Evolutionary conservation across 2,797 vertebrate species (phyloP).

Genomic region (Poecilia picta): DNA sequence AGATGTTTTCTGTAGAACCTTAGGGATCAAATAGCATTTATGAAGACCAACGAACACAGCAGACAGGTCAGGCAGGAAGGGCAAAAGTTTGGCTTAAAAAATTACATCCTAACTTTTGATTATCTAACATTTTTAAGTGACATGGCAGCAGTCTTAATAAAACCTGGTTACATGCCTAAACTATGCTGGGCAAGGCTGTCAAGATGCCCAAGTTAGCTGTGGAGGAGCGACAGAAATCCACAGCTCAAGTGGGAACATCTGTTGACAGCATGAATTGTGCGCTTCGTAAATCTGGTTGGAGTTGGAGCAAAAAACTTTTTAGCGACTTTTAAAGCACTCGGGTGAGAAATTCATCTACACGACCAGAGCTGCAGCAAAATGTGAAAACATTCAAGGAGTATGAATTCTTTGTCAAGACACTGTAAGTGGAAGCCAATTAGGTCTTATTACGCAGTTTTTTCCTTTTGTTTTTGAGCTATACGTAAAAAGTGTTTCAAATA

Average conservation of each 20-base stretch:
- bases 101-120: not conserved
- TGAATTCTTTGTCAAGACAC: not conserved
- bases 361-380: not conserved
- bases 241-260: not conserved
- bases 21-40: not conserved
- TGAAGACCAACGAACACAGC: not conserved
- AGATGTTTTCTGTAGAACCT: not conserved
- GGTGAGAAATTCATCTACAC: not conserved
- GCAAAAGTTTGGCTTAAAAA: not conserved
- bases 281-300: not conserved
- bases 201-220: not conserved
- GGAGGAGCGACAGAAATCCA: not conserved
- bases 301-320: not conserved
- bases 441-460: not conserved
- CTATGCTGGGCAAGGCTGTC: not conserved
- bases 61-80: not conserved
- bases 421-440: not conserved
- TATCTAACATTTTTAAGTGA: not conserved
- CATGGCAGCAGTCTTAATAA: not conserved
- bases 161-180: not conserved
- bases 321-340: not conserved
- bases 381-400: too few relatives aligned
- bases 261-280: not conserved
- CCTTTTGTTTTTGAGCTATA: slow-evolving; percentile 1
- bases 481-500: not conserved